phyloP scores from a whole-genome alignment of 2,113 vertebrate species.

The Callaeas wilsoni region DNA sequence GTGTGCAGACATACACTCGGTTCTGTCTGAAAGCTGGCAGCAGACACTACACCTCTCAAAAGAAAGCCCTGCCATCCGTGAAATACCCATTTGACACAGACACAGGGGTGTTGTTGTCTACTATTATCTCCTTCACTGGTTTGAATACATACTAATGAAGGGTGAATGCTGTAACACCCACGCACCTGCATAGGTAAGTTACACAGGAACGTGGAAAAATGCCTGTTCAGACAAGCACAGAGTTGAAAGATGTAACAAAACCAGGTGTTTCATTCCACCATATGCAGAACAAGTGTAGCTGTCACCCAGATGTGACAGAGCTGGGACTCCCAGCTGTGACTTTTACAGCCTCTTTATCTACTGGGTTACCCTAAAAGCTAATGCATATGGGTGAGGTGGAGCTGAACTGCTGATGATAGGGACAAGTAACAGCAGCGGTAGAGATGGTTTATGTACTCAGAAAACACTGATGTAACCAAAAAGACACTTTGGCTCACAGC shows the following conservation, averaged over 20 bases:
- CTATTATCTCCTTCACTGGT: background rate
- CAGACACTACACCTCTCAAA: background rate
- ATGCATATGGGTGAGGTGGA: background rate
- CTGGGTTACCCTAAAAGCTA: background rate
- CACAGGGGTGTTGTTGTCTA: background rate
- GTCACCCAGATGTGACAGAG: background rate
- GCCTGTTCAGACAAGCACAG: background rate
- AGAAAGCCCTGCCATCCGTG: background rate
- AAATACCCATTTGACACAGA: constrained; percentile 11
- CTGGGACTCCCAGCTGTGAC: background rate
- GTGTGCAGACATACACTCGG: background rate
- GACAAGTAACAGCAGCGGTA: background rate
- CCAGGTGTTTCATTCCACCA: background rate
- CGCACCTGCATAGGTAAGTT: background rate
- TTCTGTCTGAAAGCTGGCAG: background rate
- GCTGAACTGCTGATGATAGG: background rate
- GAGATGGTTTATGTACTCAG: background rate
- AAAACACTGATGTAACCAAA: background rate
- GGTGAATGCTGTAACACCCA: background rate
- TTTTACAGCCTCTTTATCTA: background rate
- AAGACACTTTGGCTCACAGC: background rate
- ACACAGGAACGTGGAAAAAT: background rate
- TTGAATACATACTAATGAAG: background rate
- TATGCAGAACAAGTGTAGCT: background rate
- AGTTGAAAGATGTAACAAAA: background rate